Percentiles rank a stretch among this genome's conserved stretches.
Conservation (phyloP, 2,888 invertebrate genomes). For the Sesia bembeciformis region DNA sequence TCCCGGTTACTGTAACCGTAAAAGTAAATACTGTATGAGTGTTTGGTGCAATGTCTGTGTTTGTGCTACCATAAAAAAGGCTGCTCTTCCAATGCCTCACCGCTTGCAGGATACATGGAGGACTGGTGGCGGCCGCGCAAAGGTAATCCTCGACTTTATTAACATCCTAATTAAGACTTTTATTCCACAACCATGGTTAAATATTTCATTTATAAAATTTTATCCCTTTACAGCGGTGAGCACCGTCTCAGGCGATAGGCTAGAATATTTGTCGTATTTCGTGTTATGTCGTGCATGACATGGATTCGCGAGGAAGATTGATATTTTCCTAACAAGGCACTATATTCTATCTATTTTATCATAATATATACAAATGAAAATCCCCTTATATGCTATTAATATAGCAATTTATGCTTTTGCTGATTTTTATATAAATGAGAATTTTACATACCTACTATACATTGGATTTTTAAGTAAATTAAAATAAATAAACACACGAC, state of each 20-base stretch:
- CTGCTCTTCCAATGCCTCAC: conserved; percentile 87
- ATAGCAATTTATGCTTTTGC: too few species aligned
- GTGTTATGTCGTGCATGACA: conserved; percentile 10
- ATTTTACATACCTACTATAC: too few species aligned
- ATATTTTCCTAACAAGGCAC: too few species aligned
- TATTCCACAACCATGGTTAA: conserved; percentile 7
- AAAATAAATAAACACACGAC: too few species aligned
- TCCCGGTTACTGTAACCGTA: conserved; percentile 2
- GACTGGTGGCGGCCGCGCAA: conserved; percentile 98
- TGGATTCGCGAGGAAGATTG: too few species aligned
- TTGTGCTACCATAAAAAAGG: conserved; percentile 75
- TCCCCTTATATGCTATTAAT: too few species aligned
- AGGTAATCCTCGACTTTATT: conserved; percentile 81
- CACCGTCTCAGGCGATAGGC: too few species aligned
- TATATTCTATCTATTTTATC: too few species aligned
- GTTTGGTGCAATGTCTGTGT: conserved; percentile 71
- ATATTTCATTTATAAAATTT: not conserved
- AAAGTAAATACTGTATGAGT: conserved; percentile 73
- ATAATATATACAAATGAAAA: too few species aligned
- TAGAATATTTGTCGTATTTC: conserved; percentile 1
- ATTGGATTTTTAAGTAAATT: too few species aligned
- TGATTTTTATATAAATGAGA: too few species aligned
- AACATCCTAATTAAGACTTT: conserved; percentile 29
- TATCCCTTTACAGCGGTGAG: not conserved
- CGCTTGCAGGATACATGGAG: conserved; percentile 98